Base-by-base conservation (phyloP, 2,797 vertebrate genomes). In the Otus scops region DNA sequence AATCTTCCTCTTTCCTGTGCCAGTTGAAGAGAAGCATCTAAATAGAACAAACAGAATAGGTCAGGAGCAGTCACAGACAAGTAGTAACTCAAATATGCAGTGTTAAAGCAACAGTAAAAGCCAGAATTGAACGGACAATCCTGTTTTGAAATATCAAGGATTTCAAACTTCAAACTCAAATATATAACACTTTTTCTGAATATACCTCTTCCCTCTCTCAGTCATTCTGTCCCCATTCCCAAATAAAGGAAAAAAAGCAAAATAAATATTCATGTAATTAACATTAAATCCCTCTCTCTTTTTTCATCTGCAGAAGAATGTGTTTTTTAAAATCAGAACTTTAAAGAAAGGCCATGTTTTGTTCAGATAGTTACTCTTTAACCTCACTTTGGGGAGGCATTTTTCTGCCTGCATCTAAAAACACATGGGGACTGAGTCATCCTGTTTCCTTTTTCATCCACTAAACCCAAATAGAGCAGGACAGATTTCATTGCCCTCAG, bases 401-500 rank as follows among this genome's bases (percentile, higher is more conserved):
- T 95, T 60, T 83, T 88, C 47, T 84, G 74, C n/a, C 54, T 92
- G 47, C 36, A 56, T 73, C 20, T 47, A 85, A 76, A 90, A 86
- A 3, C 51, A 45, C 51, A 28, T 12, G 18, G 23, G 24, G 26
- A 86, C n/a, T 96, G 90, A 96, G 77, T 94, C 95, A 97, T 95
- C 26, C 38, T 36, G 7, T 74, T 94, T 86, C 77, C 43, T 86
- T 94, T 96, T 82, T 92, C 67, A 82, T 84, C 50, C 63, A 21
- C 50, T 48, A 69, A 73, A 28, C 36, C 48, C 70, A 89, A 88
- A 93, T 26, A 89, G 51, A 89, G 30, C 13, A 91, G 56, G 74
- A 93, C 59, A 82, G 69, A 89, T 96, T 94, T 95, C 84, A 56
- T 48, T 92, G 88, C 80, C 88, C 92, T 87, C 56, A 45, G 50